A percentile compares a stretch with the other conserved stretches of the same genome.
phyloP scores from a whole-genome alignment of 2,113 vertebrate species.

The Chamaea fasciata region DNA sequence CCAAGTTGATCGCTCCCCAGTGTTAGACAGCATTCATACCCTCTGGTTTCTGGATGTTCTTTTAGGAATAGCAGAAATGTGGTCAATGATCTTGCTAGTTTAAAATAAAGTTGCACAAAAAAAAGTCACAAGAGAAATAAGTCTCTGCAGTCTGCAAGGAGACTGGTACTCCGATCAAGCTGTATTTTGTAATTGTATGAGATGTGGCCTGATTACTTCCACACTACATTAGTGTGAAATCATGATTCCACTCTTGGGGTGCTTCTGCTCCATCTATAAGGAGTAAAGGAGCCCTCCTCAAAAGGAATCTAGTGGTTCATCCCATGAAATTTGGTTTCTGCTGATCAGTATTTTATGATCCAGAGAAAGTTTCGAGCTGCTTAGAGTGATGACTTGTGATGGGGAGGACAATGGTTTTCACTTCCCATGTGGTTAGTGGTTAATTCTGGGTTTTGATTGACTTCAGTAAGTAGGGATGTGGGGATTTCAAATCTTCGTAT shows the following conservation, averaged over 20 bases:
- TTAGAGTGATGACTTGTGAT: background rate
- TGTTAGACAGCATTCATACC: background rate
- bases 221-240: fast-evolving
- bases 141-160: background rate
- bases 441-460: background rate
- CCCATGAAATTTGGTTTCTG: background rate
- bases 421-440: background rate
- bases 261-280: background rate
- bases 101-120: background rate
- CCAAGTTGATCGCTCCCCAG: background rate
- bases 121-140: background rate
- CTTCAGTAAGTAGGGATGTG: background rate
- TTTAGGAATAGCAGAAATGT: background rate
- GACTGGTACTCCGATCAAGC: background rate
- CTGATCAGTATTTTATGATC: background rate
- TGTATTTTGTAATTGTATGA: background rate
- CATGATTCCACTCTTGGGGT: background rate
- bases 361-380: background rate
- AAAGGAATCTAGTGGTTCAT: background rate
- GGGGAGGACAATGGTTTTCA: background rate
- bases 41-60: background rate
- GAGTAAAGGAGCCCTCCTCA: background rate
- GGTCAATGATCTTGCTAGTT: background rate
- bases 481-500: background rate
- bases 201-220: background rate